Base-by-base conservation (phyloP, 2,888 invertebrate species). In the Unio pictorum region DNA sequence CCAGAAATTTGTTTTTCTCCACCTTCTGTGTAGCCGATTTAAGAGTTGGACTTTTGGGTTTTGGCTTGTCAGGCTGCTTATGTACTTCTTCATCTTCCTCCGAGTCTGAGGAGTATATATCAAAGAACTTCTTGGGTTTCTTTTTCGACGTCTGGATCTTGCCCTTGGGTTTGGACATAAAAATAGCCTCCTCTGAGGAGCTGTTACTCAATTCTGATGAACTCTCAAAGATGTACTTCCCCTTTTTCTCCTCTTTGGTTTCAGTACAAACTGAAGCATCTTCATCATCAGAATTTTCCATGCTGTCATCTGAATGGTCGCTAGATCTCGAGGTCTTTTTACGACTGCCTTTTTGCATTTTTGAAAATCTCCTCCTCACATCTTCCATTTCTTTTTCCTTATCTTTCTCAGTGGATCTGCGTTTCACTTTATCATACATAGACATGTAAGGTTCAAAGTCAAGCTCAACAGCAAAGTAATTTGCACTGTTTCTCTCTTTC, bases 381-480 rank as follows among this genome's bases (percentile, higher is more conserved):
- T 80, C 72, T 70, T 72, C 74, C 61, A 70, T 67, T 58, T 78
- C 81, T 67, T 88, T 86, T 87, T 95, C 82, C 56, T 83, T 81
- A 69, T 84, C 84, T 73, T 81, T 83, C 69, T 81, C 80, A 55
- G 77, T 84, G 18, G 87, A 85, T 45, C 88, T 73, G 26, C 87
- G 72, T 71, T 89, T 89, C 17, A 89, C 87, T 81, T 98, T 98
- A 89, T 98, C 98, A 89, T 98, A 98, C 98, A 98, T 98, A 17
- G 97, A 97, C 73, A 97, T 95, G 88, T 96, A 97, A 17, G 96
- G 96, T 72, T 94, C 96, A 67, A 79, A 74, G 58, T 72, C 69
- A 71, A 80, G 80, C 69, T 79, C 71, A 56, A 73, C 74, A 45
- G 45, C 45, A 45, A 45, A 45, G 45, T 45, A 45, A 45, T 45